Evolutionary conservation across 2,113 vertebrate genomes (phyloP).

Genomic region (Catagonus wagneri): DNA sequence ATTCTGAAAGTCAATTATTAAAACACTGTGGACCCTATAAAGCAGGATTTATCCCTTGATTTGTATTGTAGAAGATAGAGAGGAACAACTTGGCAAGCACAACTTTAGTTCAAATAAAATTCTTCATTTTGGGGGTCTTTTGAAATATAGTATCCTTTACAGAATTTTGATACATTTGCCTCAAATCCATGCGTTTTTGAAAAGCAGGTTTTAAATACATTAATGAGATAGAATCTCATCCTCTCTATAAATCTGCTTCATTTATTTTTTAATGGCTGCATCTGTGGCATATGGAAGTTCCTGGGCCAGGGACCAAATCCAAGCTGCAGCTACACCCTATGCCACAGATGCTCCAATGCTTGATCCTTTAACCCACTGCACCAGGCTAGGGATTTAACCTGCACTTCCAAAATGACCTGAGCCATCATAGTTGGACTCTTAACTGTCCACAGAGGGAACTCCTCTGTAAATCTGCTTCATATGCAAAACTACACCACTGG

Average conservation of each 20-base stretch:
- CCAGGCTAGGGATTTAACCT: no score
- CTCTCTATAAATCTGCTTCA: slow-evolving; percentile 40
- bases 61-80: neutral
- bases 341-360: no score
- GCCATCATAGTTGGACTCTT: no score
- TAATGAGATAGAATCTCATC: neutral
- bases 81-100: neutral
- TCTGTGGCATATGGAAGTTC: no score
- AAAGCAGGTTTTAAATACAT: slow-evolving; percentile 52
- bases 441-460: neutral
- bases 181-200: slow-evolving; percentile 39
- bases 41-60: neutral
- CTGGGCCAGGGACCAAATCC: no score
- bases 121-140: slow-evolving; percentile 35
- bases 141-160: neutral
- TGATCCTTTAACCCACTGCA: no score
- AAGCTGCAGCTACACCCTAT: no score
- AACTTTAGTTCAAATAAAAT: slow-evolving; percentile 38
- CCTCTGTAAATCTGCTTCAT: slow-evolving; percentile 39
- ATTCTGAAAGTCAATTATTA: neutral
- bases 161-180: slow-evolving; percentile 17
- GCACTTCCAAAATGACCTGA: no score
- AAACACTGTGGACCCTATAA: neutral
- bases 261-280: neutral
- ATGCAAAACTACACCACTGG: slow-evolving; percentile 1